Base-by-base conservation (phyloP, 30 jellyfish, hydroid and myxozoan species). In the Aurelia sp. region DNA sequence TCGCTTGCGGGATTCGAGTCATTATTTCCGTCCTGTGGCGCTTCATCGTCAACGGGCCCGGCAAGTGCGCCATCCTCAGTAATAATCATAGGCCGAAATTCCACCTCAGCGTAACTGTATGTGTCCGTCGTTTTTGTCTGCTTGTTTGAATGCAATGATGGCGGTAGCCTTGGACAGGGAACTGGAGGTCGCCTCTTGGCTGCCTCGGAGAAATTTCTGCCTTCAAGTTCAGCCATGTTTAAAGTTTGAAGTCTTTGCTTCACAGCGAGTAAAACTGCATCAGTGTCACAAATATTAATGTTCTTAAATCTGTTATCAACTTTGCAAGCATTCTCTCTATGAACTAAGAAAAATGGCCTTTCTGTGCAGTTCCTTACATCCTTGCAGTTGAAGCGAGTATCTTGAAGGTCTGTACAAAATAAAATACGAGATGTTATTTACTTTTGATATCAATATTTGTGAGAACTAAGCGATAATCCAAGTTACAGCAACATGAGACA, bases 71-170 rank as follows among this genome's bases (percentile, higher is more conserved):
- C 92, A 55, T 81, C 90, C 8, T 82, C 91, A 6, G 91, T 90
- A 3, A 90, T 63, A 12, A 81, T 82, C 88, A 85, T 69, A 9
- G 97, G 97, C 38, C 97, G 81, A 60, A 90, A 90, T 65, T 90
- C 97, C 17, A 82, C 40, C 15, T 76, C 78, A 12, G 93, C 97
- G 65, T 90, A 90, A 76, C 97, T 90, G 71, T 90, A 90, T 53
- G 76, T 82, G 31, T 63, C 91, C 55, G 55, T 7, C 3, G 72
- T 61, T 50, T 63, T 53, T 18, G 85, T 41, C 18, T 35, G 78
- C n/a, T 71, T 67, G 55, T 71, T 67, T 27, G 96, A 8, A 1
- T 57, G 79, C 19, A 70, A 57, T 44, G 77, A 30, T 41, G 48
- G 47, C 50, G 86, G 92, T 3, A 69, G 80, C 60, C 16, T 61